Base-by-base conservation (phyloP, 1,140 invertebrate species). In the Euura saliciscinereae region DNA sequence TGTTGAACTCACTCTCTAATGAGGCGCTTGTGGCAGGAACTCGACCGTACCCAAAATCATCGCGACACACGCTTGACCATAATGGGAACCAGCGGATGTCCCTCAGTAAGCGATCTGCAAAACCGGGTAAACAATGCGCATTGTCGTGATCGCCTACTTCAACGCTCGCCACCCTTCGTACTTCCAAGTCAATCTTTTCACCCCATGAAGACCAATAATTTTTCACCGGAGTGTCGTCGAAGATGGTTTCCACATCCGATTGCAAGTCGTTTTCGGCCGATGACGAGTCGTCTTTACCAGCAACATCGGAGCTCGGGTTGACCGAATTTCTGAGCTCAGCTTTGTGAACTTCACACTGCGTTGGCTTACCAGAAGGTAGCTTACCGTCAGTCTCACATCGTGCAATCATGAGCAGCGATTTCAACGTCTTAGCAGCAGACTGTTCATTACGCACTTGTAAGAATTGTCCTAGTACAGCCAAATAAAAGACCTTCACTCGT, bases 1-100 rank as follows among this genome's bases (percentile, higher is more conserved):
- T 72, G 7, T 72, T 72, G 43, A 72, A 68, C 64, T 72, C 66
- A 5, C 2, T 13, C 43, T 74, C 73, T 2, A 74, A 69, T 10
- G 59, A 11, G 65, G 73, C 70, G 13, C 73, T 74, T 2, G 65
- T 44, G 5, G 69, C 73, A n/a, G 70, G 73, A 59, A 74, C 69
- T 68, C 70, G 67, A 10, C 73, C 73, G 45, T 67, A 74, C 10
- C 73, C 70, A 71, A 68, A 74, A 5, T 65, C 3, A 68, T 71
- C 46, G 4, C 3, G 44, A 2, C n/a, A 44, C 2, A 71, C 28
- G 43, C 66, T 68, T 2, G 69, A 71, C 73, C 70, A 74, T 11
- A 71, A 43, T 13, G 73, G 73, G 51, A 72, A 65, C 13, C 28
- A 68, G 2, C 8, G 2, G 7, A 72, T 73, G 66, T 73, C 67